Percentiles rank a stretch among this genome's conserved stretches.
phyloP scores from a whole-genome alignment of 2,888 invertebrate species.

The Rotaria sp. region DNA sequence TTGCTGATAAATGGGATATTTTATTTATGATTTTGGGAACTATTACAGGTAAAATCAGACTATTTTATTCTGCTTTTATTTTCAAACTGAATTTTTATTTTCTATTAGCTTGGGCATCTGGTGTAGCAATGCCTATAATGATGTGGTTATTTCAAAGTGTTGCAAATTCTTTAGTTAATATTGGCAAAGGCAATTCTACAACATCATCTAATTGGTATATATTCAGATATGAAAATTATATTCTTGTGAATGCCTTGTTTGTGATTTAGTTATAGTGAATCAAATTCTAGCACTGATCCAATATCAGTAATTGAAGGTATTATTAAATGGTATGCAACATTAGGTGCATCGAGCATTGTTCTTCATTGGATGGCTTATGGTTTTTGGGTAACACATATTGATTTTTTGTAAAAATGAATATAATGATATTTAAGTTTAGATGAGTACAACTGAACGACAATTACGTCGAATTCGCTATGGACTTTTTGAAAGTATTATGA shows the following conservation, averaged over 20 bases:
- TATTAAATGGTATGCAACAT: conserved; percentile 9
- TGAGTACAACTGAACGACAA: neutral
- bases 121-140: conserved; percentile 19
- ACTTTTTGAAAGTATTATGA: neutral
- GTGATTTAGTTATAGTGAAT: neutral
- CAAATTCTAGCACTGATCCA: neutral
- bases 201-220: neutral
- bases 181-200: neutral
- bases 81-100: neutral
- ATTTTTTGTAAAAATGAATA: neutral
- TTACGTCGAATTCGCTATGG: conserved; percentile 5
- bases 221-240: neutral
- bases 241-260: neutral
- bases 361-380: neutral
- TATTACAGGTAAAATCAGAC: neutral
- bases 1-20: neutral
- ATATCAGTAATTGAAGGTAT: neutral
- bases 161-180: neutral
- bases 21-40: neutral
- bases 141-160: conserved; percentile 18
- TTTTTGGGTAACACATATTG: neutral
- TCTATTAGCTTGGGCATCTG: neutral
- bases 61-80: neutral
- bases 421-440: neutral
- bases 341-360: neutral